phyloP scores from a whole-genome alignment of 2,113 vertebrate genomes.

The Engystomops pustulosus region DNA sequence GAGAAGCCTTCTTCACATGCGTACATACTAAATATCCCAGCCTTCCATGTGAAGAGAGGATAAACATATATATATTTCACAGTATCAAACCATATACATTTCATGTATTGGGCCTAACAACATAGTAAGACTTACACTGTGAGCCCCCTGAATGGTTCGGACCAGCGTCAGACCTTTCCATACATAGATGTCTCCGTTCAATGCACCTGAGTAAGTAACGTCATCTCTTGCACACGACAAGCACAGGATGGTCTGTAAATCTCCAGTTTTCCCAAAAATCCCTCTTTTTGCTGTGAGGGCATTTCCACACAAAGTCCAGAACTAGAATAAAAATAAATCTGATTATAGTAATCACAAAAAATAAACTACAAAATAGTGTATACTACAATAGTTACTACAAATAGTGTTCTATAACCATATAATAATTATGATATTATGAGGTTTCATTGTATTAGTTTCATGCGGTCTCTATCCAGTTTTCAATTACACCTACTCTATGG shows the following conservation, averaged over 20 bases:
- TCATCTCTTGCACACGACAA: constrained; percentile 92
- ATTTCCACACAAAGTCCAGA: constrained; percentile 95
- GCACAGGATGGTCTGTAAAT: constrained; percentile 97
- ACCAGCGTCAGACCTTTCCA: constrained; percentile 90
- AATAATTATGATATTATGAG: too few species aligned
- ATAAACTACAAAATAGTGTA: neutral
- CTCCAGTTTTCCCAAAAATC: constrained; percentile 94
- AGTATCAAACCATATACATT: too few species aligned
- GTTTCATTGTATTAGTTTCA: too few species aligned
- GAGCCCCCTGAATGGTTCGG: constrained; percentile 90
- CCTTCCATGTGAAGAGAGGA: constrained; percentile 72
- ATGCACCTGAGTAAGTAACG: constrained; percentile 91
- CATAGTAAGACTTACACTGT: constrained; percentile 83
- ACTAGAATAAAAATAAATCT: constrained; percentile 75
- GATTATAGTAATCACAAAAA: too few species aligned
- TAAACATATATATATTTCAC: too few species aligned
- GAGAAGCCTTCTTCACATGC: constrained; percentile 95
- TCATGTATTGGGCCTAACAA: too few species aligned
- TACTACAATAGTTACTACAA: neutral
- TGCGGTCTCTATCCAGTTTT: too few species aligned
- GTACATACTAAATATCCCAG: constrained; percentile 98
- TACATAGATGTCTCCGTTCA: constrained; percentile 95
- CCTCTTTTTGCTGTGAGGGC: constrained; percentile 92
- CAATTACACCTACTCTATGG: too few species aligned
- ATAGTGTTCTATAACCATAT: too few species aligned